Conservation (phyloP, 2,888 invertebrate species). For the Lithophane leautieri region DNA sequence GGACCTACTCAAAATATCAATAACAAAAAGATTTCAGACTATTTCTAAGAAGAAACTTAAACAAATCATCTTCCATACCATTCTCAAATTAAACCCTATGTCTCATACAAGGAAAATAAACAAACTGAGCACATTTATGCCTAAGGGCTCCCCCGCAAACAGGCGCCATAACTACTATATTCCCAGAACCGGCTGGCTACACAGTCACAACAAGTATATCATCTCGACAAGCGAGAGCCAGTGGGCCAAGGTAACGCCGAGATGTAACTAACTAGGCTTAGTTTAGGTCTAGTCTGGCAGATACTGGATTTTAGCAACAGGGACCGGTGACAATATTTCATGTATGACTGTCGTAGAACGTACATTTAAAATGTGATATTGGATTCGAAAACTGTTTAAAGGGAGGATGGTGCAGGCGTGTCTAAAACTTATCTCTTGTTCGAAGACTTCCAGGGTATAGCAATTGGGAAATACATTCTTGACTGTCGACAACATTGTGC, state of each 20-base stretch:
- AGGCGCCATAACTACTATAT: constrained; percentile 4
- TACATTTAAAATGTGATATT: background rate
- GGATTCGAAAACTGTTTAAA: background rate
- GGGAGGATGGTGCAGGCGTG: background rate
- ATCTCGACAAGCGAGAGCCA: constrained; percentile 34
- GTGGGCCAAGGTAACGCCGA: constrained; percentile 50
- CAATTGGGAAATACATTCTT: background rate
- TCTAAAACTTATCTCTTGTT: background rate
- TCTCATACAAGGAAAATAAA: constrained; percentile 57
- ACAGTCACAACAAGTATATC: constrained; percentile 28
- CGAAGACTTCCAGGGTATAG: background rate
- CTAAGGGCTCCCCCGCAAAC: background rate
- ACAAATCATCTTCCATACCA: background rate
- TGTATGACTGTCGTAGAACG: background rate
- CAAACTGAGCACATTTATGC: background rate
- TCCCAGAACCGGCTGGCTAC: constrained; percentile 39
- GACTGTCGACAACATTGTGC: background rate
- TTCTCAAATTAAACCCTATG: constrained; percentile 18
- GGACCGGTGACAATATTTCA: background rate
- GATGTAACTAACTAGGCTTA: constrained; percentile 34
- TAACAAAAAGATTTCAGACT: background rate
- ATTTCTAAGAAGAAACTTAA: background rate
- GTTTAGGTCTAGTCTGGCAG: constrained; percentile 6
- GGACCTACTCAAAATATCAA: no score
- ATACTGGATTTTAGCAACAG: constrained; percentile 5